Evolutionary conservation across 2,113 vertebrate genomes (phyloP).

Genomic region (Cochlearius cochlearius): DNA sequence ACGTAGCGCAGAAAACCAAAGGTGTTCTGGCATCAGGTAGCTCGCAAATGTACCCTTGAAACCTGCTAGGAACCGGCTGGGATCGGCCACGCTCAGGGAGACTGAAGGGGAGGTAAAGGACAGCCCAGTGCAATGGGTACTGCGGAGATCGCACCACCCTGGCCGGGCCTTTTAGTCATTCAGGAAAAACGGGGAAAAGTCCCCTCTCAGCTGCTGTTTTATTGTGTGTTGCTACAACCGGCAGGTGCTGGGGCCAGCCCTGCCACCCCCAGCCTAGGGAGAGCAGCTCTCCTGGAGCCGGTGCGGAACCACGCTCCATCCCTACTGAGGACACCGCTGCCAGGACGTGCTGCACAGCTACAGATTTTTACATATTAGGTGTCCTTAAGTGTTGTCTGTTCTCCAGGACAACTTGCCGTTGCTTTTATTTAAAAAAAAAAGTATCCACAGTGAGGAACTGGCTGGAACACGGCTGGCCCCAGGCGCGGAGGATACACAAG

Average conservation of each 20-base stretch:
- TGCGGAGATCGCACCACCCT: background rate
- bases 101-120: background rate
- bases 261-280: background rate
- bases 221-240: accelerated
- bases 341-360: background rate
- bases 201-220: background rate
- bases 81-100: accelerated
- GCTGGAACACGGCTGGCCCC: background rate
- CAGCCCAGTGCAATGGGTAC: background rate
- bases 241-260: background rate
- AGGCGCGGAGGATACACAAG: background rate
- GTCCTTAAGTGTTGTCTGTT: background rate
- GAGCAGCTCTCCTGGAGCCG: background rate
- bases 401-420: background rate
- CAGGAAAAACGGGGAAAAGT: background rate
- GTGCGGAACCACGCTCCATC: background rate
- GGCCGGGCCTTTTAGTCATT: background rate
- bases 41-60: background rate
- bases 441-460: background rate
- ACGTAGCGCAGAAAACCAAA: background rate
- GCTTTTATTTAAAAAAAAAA: background rate
- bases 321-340: background rate
- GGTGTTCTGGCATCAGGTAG: background rate
- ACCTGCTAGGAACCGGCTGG: background rate
- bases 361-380: background rate